Evolutionary conservation across 1,140 invertebrate genomes (phyloP).

Genomic region (Thaumetopoea pityocampa): DNA sequence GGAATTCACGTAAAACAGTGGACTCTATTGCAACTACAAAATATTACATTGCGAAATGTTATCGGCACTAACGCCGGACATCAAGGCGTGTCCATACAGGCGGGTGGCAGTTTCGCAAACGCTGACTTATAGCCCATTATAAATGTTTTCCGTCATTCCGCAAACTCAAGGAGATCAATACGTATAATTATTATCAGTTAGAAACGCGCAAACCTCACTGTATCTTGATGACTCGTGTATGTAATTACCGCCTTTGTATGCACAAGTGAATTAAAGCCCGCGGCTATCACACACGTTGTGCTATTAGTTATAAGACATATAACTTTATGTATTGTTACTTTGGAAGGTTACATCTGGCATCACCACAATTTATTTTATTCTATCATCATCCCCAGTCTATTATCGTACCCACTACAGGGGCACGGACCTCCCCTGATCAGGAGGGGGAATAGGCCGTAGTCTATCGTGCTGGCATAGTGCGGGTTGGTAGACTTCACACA

Average conservation of each 20-base stretch:
- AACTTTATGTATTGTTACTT: slow-evolving; percentile 9
- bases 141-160: slow-evolving; percentile 51
- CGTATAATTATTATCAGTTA: slow-evolving; percentile 41
- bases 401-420: no score
- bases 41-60: slow-evolving; percentile 31
- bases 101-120: slow-evolving; percentile 20
- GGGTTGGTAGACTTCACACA: no score
- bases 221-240: slow-evolving; percentile 32
- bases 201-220: slow-evolving; percentile 32
- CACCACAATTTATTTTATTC: no score
- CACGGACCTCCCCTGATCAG: no score
- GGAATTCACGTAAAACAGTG: no score
- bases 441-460: no score
- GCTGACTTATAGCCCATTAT: slow-evolving; percentile 26
- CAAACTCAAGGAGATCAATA: slow-evolving; percentile 64
- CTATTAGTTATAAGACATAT: neutral
- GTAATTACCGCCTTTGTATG: slow-evolving; percentile 31
- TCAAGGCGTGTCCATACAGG: slow-evolving; percentile 30
- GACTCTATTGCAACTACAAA: no score
- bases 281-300: neutral
- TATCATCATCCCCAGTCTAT: no score
- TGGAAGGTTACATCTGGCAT: no score
- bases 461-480: no score
- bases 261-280: neutral
- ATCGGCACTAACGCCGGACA: slow-evolving; percentile 25